Percentiles rank a stretch among this genome's conserved stretches.
These are phyloP conservation scores for Phyllotis vaccarum DNA, from an alignment of 2,797 vertebrate genomes.

Conservation along the genomic window DNA sequence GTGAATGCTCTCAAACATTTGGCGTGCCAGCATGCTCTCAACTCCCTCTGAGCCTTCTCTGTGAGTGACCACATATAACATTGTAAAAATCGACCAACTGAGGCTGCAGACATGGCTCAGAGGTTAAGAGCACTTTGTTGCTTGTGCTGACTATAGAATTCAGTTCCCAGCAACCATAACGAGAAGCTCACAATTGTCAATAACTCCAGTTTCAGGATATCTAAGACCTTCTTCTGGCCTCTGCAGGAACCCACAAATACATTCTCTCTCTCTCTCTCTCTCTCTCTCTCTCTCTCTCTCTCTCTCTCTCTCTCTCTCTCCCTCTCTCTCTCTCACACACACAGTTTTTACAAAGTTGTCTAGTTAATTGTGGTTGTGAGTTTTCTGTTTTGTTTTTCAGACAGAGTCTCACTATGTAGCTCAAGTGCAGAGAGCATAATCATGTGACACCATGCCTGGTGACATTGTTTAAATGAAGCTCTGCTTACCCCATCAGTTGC, in stretches of 20 bases:
- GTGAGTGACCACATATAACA: too few relatives aligned
- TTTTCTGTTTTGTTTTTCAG: not conserved
- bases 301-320: not conserved
- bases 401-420: not conserved
- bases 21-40: not conserved
- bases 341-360: not conserved
- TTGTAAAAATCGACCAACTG: not conserved
- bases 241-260: not conserved
- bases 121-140: not conserved
- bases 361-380: not conserved
- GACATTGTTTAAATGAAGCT: not conserved
- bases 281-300: too few relatives aligned
- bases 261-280: not conserved
- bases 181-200: not conserved
- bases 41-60: not conserved
- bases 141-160: not conserved
- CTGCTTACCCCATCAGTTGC: not conserved
- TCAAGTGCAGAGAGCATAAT: not conserved
- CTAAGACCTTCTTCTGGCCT: not conserved
- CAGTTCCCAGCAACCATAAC: not conserved
- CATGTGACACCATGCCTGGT: too few relatives aligned
- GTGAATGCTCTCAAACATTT: too few relatives aligned
- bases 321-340: not conserved
- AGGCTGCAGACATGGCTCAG: not conserved
- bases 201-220: not conserved